Evolutionary conservation across 2,888 invertebrate genomes (phyloP).

Genomic region (Dryobota labecula): DNA sequence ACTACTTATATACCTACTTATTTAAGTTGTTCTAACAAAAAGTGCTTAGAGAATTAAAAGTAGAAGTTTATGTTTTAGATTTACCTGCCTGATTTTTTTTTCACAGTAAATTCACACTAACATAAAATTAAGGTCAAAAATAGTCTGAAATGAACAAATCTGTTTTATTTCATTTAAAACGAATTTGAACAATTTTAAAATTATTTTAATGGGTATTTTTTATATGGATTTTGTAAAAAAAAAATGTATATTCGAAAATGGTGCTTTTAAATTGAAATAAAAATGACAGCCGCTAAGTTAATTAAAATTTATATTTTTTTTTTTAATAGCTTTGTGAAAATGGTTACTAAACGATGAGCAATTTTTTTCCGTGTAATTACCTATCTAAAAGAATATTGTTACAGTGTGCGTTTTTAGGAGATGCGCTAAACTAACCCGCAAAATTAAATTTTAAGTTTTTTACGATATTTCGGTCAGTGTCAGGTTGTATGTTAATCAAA

Average conservation of each 20-base stretch:
- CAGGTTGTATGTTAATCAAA: background rate
- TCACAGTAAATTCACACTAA: background rate
- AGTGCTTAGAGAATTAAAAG: background rate
- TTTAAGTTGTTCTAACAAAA: background rate
- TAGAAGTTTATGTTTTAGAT: background rate
- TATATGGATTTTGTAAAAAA: background rate
- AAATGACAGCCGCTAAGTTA: background rate
- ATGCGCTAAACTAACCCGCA: background rate
- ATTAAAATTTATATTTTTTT: background rate
- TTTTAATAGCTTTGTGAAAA: background rate
- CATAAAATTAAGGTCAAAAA: no score
- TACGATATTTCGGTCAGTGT: background rate
- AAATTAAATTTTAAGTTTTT: background rate
- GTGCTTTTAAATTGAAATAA: background rate
- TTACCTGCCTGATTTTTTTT: background rate
- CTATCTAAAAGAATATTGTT: background rate
- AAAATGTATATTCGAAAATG: background rate
- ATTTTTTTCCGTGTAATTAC: background rate
- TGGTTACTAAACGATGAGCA: background rate
- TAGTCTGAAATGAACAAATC: background rate
- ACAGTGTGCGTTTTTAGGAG: no score
- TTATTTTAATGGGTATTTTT: no score
- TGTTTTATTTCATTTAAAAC: no score
- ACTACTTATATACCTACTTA: background rate
- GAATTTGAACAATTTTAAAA: no score